Conservation (phyloP, 2,113 vertebrate species). For the Ochotona princeps region DNA sequence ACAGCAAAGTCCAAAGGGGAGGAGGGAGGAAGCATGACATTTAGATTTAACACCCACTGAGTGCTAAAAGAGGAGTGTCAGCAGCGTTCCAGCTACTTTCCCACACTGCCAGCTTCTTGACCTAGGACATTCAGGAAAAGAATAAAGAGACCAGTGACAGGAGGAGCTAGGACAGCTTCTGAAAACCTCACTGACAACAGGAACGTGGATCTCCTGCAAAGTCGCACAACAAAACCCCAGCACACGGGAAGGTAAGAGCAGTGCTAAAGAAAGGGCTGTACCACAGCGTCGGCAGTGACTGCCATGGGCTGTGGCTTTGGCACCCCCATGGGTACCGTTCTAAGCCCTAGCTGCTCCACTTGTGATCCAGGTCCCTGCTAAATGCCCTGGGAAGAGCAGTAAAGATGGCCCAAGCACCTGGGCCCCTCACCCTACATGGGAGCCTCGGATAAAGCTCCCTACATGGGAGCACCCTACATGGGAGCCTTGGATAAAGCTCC, state of each 20-base stretch:
- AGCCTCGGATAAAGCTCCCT: too few relatives aligned
- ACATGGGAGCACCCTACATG: too few relatives aligned
- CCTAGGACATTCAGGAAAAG: background rate
- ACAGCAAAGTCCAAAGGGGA: background rate
- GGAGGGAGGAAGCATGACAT: background rate
- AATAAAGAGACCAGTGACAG: background rate
- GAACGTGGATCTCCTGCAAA: background rate
- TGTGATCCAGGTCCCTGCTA: too few relatives aligned
- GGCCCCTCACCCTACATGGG: too few relatives aligned
- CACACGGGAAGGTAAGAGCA: slow-evolving; percentile 4
- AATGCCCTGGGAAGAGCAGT: too few relatives aligned
- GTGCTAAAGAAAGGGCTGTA: background rate
- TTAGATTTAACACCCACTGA: background rate
- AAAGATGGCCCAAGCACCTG: too few relatives aligned
- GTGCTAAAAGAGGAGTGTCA: background rate
- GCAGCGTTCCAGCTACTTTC: background rate
- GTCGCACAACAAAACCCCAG: background rate
- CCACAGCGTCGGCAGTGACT: background rate
- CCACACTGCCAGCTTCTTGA: background rate
- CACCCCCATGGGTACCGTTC: too few relatives aligned
- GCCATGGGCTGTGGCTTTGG: background rate
- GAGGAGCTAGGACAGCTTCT: background rate
- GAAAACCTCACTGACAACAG: background rate
- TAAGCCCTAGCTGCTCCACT: too few relatives aligned
- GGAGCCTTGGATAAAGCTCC: too few relatives aligned